Conservation (phyloP, 2,797 vertebrate genomes). For the Pseudocheirus occidentalis region DNA sequence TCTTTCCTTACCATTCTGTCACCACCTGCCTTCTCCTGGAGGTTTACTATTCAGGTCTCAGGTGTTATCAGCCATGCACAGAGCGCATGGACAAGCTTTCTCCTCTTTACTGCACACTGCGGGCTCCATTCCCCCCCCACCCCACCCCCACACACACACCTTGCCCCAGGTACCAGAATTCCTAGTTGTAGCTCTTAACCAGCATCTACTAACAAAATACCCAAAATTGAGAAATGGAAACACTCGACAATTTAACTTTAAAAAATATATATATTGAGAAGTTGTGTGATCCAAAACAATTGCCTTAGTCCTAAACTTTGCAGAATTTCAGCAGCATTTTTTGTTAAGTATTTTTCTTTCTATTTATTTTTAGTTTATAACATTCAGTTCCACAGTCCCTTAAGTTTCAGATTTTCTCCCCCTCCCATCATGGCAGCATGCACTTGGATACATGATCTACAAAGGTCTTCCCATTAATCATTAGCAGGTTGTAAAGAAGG, state of each 20-base stretch:
- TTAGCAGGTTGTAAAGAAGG: no score
- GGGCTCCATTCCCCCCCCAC: accelerated
- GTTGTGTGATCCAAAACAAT: neutral
- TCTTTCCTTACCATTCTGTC: neutral
- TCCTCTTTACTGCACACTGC: neutral
- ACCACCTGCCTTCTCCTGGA: neutral
- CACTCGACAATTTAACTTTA: neutral
- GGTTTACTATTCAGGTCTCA: neutral
- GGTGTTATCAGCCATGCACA: neutral
- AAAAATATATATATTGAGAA: neutral
- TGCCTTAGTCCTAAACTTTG: neutral
- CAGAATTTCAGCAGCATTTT: neutral
- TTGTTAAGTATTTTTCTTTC: no score
- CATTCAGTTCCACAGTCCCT: no score
- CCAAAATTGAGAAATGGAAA: neutral
- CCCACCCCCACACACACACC: neutral
- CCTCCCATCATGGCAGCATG: no score
- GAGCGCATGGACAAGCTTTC: neutral
- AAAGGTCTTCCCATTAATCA: no score
- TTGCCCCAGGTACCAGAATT: neutral
- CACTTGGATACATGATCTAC: no score
- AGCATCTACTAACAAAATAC: neutral
- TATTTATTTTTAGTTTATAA: no score
- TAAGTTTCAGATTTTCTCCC: no score
- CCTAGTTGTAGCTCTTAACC: neutral